Evolutionary conservation across 2,797 vertebrate genomes (phyloP).

Genomic region (Rhinogobio ventralis): DNA sequence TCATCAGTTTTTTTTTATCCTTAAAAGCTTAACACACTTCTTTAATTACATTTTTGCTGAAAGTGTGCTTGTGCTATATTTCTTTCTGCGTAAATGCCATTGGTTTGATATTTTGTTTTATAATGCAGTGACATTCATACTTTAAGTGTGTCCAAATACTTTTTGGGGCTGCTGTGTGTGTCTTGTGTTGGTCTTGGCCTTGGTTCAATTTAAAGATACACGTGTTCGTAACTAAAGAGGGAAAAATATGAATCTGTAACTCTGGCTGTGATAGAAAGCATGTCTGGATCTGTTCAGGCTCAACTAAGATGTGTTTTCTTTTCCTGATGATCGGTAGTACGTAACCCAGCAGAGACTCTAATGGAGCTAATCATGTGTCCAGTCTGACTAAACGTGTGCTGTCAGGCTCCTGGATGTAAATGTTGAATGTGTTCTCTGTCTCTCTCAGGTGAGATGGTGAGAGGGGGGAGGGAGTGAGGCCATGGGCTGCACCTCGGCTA

Average conservation of each 20-base stretch:
- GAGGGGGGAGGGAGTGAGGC: conserved; percentile 84
- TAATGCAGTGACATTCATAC: conserved; percentile 11
- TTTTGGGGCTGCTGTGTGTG: conserved; percentile 18
- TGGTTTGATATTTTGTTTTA: background rate
- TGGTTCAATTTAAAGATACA: conserved; percentile 6
- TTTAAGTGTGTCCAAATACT: conserved; percentile 10
- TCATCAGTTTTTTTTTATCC: background rate
- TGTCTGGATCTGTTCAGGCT: conserved; percentile 49
- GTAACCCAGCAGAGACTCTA: background rate
- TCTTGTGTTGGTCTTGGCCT: background rate
- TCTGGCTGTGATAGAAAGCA: conserved; percentile 44
- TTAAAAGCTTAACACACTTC: background rate
- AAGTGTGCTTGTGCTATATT: conserved; percentile 1
- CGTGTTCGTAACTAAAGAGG: conserved; percentile 2
- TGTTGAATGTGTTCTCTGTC: conserved; percentile 31
- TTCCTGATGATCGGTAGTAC: conserved; percentile 21
- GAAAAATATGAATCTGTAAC: conserved; percentile 5
- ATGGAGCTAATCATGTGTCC: conserved; percentile 1
- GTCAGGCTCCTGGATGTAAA: background rate
- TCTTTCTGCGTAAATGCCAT: conserved; percentile 9
- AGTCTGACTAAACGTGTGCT: background rate
- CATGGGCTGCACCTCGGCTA: conserved; percentile 99
- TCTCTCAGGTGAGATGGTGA: conserved; percentile 77
- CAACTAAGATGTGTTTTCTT: conserved; percentile 47
- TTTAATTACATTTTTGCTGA: background rate